Base-by-base conservation (phyloP, 2,113 vertebrate species). In the Oryctolagus cuniculus region DNA sequence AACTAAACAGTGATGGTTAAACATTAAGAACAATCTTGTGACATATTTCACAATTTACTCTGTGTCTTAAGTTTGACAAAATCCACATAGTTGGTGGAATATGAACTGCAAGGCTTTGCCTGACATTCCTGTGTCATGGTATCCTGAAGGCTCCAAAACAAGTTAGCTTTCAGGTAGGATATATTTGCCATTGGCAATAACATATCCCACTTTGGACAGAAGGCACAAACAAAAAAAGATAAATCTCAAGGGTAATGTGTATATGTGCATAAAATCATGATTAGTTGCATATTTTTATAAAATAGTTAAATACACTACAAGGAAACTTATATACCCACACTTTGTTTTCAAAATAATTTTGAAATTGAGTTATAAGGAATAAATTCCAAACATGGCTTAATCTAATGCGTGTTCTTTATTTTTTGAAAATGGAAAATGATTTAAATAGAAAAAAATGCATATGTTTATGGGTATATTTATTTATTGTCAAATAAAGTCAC, bases 291-390 rank as follows among this genome's bases (percentile, higher is more conserved):
- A 12, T 4, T 58, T 77, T 67, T 91, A 91, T n/a, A 38, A 79
- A 70, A n/a, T 63, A n/a, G 24, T 75, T 75, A 55, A 64, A 9
- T 70, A 44, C 31, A 31, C 72, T 79, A 72, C n/a, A 77, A 73
- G 17, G 25, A 9, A 36, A 55, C 58, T 19, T 66, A 55, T 31
- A 6, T 29, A 80, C 11, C 51, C 61, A 85, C 10, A 88, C 5
- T 11, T 34, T 74, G 31, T 63, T 94, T 92, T 89, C 34, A 82
- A 94, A 80, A 73, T 85, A 73, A 36, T 67, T 91, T 92, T 91
- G 63, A 87, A 51, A 67, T 79, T n/a, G 5, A 74, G 63, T 90
- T 83, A 22, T 89, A 94, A 73, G 10, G 12, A 82, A 80, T 5
- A 70, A 72, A 79, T 6, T 29, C 44, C 21, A 77, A 17, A 27